Conservation (phyloP, 53 echinoderm and acorn worm species). For the Temnopleurus reevesii region DNA sequence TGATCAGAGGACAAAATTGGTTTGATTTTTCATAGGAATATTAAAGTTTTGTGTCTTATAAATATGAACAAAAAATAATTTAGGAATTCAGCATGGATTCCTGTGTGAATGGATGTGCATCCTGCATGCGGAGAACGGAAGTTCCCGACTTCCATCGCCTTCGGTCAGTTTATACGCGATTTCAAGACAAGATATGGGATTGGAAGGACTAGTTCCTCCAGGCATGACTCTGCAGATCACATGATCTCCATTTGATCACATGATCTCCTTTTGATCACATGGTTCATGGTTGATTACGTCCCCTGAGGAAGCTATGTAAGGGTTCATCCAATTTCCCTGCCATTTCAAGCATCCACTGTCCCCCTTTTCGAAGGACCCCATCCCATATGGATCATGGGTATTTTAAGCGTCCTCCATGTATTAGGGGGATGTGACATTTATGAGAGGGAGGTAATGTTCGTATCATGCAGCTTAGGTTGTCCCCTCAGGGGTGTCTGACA, state of each 20-base stretch:
- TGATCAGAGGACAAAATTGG: not conserved
- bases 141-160: not conserved
- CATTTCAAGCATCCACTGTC: constrained; percentile 1
- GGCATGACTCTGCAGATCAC: not conserved
- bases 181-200: not conserved
- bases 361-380: no score
- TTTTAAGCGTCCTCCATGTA: not conserved
- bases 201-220: not conserved
- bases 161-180: not conserved
- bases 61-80: not conserved
- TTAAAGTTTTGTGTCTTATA: no score
- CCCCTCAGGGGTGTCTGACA: not conserved
- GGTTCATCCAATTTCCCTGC: not conserved
- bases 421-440: constrained; percentile 26
- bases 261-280: no score
- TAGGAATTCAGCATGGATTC: not conserved
- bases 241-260: not conserved
- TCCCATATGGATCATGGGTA: constrained; percentile 16
- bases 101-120: not conserved
- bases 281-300: not conserved
- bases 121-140: not conserved
- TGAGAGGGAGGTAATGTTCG: not conserved
- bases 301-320: not conserved
- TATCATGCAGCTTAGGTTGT: not conserved
- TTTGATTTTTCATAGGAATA: no score